Evolutionary conservation across 2,888 invertebrate genomes (phyloP).

Genomic region (Microplitis deprimator): DNA sequence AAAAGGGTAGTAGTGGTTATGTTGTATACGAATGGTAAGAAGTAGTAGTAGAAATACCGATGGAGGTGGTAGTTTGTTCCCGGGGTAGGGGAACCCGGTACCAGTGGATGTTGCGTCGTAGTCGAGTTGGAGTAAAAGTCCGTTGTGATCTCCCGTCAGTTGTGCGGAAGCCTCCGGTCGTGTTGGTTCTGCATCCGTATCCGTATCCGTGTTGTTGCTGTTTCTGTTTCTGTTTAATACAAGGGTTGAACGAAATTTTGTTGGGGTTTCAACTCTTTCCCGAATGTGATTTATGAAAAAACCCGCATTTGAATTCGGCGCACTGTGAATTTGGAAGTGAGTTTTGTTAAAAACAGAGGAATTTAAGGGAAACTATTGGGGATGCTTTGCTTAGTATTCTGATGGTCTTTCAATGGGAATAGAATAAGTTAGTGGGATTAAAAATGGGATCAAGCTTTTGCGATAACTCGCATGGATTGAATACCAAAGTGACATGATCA

Average conservation of each 20-base stretch:
- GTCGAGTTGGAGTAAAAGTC: conserved; percentile 58
- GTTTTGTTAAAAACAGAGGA: no score
- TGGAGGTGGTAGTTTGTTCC: conserved; percentile 47
- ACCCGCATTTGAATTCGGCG: no score
- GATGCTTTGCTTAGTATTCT: no score
- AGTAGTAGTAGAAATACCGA: neutral
- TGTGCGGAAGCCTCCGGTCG: conserved; percentile 66
- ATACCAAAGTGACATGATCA: neutral
- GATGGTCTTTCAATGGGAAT: no score
- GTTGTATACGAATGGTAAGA: neutral
- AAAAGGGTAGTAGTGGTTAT: no score
- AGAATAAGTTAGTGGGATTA: neutral
- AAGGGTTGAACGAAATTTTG: no score
- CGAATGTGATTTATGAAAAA: no score
- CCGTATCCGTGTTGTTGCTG: neutral
- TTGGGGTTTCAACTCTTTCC: no score
- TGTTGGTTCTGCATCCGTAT: conserved; percentile 49
- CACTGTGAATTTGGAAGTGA: no score
- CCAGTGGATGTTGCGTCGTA: conserved; percentile 66
- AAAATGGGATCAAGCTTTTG: conserved; percentile 4
- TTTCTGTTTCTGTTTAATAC: neutral
- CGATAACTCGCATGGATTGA: conserved; percentile 8
- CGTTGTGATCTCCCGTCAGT: conserved; percentile 67
- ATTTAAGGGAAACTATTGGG: no score
- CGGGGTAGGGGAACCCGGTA: conserved; percentile 57